phyloP scores from a whole-genome alignment of 2,888 invertebrate genomes.

The Harpalus rufipes region DNA sequence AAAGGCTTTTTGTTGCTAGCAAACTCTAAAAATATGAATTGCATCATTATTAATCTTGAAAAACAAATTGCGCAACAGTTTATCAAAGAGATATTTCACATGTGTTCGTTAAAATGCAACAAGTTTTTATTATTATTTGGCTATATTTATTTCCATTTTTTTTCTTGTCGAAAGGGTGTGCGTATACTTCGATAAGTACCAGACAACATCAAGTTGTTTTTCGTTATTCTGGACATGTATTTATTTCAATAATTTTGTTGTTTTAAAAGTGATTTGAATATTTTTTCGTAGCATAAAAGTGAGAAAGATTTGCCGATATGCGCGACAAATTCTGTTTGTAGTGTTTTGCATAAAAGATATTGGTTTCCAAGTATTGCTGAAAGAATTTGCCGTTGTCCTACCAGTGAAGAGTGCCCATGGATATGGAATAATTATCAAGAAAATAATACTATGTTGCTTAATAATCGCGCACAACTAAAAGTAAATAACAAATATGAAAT shows the following conservation, averaged over 20 bases:
- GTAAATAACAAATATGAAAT: conserved; percentile 73
- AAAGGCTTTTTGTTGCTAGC: conserved; percentile 80
- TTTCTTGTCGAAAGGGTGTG: conserved; percentile 65
- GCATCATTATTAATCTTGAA: conserved; percentile 46
- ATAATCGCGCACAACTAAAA: conserved; percentile 82
- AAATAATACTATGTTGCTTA: conserved; percentile 77
- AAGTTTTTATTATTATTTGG: conserved; percentile 7
- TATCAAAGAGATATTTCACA: conserved; percentile 18
- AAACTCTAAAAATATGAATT: conserved; percentile 80
- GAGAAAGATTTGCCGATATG: conserved; percentile 81
- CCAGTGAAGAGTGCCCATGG: conserved; percentile 78
- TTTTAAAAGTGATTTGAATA: not conserved
- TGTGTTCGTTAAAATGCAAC: not conserved
- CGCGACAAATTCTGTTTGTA: conserved; percentile 78
- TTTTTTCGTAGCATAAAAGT: conserved; percentile 78
- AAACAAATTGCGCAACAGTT: conserved; percentile 34
- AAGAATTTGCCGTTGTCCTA: conserved; percentile 82
- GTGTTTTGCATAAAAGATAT: conserved; percentile 79
- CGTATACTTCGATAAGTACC: conserved; percentile 72
- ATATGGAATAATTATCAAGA: conserved; percentile 76
- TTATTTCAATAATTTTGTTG: not conserved
- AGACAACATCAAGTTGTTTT: conserved; percentile 72
- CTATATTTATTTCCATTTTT: conserved; percentile 47
- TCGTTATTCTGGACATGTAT: conserved; percentile 73
- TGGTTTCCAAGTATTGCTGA: conserved; percentile 81